These are phyloP conservation scores for Paragorgia papillata DNA, from an alignment of 92 coral and sea anemone species.

Conservation along the genomic window DNA sequence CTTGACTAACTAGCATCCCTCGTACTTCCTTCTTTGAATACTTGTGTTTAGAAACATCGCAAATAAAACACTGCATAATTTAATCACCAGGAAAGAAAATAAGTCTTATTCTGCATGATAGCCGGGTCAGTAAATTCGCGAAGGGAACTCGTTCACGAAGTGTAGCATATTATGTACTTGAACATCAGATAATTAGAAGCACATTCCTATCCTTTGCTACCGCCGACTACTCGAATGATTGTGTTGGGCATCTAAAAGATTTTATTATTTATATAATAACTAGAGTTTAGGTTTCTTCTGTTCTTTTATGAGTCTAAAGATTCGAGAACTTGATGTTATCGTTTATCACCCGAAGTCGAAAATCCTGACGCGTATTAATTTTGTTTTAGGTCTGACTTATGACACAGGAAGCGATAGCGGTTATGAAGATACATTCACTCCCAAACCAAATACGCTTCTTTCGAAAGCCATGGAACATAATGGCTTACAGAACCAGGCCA, in stretches of 20 bases:
- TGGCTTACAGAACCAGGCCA: slow-evolving; percentile 10
- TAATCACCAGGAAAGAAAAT: no score
- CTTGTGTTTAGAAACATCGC: neutral
- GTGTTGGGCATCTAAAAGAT: neutral
- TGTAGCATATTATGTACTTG: no score
- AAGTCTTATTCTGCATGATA: no score
- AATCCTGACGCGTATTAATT: neutral
- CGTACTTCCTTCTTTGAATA: no score
- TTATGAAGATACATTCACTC: slow-evolving; percentile 21
- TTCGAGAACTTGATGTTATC: slow-evolving; percentile 1
- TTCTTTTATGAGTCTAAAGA: neutral
- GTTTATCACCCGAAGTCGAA: neutral
- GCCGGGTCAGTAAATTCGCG: no score
- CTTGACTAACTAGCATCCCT: no score
- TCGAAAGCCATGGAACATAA: slow-evolving; percentile 36
- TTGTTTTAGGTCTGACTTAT: slow-evolving; percentile 29
- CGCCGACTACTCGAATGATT: no score
- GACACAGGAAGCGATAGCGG: slow-evolving; percentile 24
- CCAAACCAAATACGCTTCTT: slow-evolving; percentile 30
- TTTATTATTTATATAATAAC: neutral
- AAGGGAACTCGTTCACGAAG: no score
- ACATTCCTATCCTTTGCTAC: no score
- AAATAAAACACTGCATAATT: neutral
- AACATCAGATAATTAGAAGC: no score
- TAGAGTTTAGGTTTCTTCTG: neutral